phyloP scores from a whole-genome alignment of 1,140 invertebrate species.

The Araneus ventricosus region DNA sequence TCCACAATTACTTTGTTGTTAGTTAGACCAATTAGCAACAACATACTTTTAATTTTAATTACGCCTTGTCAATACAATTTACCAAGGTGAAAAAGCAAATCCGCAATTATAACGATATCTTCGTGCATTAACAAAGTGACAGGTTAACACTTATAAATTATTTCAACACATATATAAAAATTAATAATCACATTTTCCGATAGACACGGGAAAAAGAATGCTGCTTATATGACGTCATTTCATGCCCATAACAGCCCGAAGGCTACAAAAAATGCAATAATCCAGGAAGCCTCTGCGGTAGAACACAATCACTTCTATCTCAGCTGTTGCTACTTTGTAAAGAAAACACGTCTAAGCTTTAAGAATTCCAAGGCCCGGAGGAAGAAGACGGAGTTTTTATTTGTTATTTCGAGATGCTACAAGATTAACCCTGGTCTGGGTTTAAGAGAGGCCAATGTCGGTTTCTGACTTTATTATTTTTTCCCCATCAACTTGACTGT shows the following conservation, averaged over 20 bases:
- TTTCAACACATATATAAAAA: neutral
- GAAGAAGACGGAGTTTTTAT: neutral
- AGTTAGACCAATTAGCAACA: too few relatives aligned
- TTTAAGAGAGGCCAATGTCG: too few relatives aligned
- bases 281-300: neutral
- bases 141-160: neutral
- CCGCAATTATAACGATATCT: neutral
- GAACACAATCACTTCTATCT: neutral
- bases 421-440: neutral
- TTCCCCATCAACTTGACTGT: too few relatives aligned
- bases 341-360: neutral
- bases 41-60: too few relatives aligned
- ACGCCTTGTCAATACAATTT: neutral
- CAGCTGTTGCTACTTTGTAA: neutral
- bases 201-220: neutral
- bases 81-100: neutral
- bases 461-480: too few relatives aligned
- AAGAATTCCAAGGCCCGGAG: neutral
- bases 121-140: neutral
- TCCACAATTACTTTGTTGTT: too few relatives aligned
- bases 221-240: neutral
- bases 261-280: neutral
- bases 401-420: neutral
- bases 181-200: neutral
- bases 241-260: neutral